Evolutionary conservation across 2,113 vertebrate species (phyloP).

Genomic region (Nothocercus julius): DNA sequence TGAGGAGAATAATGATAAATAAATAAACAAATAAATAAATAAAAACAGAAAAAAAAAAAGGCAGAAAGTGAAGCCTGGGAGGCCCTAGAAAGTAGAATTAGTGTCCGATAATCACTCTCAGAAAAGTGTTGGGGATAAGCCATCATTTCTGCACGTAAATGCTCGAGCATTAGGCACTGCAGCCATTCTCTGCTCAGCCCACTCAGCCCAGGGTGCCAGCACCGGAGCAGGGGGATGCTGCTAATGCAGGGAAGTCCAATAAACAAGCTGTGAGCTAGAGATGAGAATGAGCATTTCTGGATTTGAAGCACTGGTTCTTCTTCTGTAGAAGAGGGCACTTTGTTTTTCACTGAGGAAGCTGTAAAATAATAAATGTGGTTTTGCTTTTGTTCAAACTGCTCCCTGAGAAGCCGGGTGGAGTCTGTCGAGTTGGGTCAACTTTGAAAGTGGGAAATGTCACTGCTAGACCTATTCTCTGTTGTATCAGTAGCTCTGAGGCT

Average conservation of each 20-base stretch:
- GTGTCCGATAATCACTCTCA: not conserved
- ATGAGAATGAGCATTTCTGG: not conserved
- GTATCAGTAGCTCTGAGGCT: not conserved
- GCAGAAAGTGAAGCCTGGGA: not conserved
- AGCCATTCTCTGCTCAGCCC: not conserved
- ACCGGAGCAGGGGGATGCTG: not conserved
- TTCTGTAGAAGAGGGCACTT: not conserved
- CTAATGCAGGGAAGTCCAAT: not conserved
- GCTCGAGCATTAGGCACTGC: not conserved
- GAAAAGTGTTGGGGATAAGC: not conserved
- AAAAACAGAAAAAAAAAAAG: not conserved
- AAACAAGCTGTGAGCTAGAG: slow-evolving; percentile 17
- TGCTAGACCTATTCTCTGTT: not conserved
- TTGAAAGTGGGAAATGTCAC: not conserved
- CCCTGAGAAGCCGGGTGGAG: slow-evolving; percentile 14
- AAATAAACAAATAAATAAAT: too few relatives aligned
- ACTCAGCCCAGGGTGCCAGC: not conserved
- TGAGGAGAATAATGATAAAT: not conserved
- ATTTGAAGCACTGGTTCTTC: not conserved
- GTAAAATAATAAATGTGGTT: not conserved
- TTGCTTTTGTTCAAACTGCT: slow-evolving; percentile 11
- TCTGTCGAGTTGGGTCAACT: slow-evolving; percentile 30
- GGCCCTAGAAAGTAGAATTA: not conserved
- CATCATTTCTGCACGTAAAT: not conserved
- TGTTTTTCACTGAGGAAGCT: not conserved